Evolutionary conservation across 2,888 invertebrate genomes (phyloP).

Genomic region (Physocephala rufipes): DNA sequence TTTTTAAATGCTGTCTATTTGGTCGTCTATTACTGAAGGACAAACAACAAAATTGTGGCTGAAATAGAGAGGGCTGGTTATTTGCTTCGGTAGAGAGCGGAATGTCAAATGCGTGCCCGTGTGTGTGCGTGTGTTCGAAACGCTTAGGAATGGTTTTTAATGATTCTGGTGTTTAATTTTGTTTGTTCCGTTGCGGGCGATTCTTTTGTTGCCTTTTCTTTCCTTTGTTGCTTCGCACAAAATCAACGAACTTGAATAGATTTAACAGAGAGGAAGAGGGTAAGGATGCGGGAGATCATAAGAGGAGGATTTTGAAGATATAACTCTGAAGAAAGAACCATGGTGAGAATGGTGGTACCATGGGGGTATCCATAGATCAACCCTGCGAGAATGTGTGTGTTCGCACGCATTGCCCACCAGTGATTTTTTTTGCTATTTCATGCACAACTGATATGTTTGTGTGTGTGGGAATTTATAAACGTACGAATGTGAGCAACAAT

Average conservation of each 20-base stretch:
- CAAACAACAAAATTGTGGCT: neutral
- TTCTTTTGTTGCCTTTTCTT: constrained; percentile 42
- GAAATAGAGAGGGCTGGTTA: neutral
- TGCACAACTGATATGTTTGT: neutral
- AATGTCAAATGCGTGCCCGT: neutral
- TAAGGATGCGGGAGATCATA: neutral
- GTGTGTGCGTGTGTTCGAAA: constrained; percentile 2
- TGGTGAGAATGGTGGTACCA: neutral
- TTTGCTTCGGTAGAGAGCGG: too few species aligned
- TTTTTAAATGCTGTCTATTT: constrained; percentile 35
- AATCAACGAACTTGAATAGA: too few species aligned
- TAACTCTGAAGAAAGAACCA: too few species aligned
- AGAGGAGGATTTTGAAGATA: too few species aligned
- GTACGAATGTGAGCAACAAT: too few species aligned
- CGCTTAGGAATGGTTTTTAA: constrained; percentile 56
- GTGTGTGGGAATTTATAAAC: constrained; percentile 8
- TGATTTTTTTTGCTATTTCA: too few species aligned
- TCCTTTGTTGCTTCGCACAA: constrained; percentile 48
- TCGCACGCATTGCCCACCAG: too few species aligned
- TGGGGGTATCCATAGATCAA: too few species aligned
- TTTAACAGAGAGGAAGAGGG: constrained; percentile 49
- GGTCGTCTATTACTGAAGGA: neutral
- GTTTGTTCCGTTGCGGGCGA: constrained; percentile 37
- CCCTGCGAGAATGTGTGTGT: too few species aligned
- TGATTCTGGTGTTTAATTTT: constrained; percentile 44